Conservation (phyloP, 2,888 invertebrate genomes). For the Mimachlamys varia region DNA sequence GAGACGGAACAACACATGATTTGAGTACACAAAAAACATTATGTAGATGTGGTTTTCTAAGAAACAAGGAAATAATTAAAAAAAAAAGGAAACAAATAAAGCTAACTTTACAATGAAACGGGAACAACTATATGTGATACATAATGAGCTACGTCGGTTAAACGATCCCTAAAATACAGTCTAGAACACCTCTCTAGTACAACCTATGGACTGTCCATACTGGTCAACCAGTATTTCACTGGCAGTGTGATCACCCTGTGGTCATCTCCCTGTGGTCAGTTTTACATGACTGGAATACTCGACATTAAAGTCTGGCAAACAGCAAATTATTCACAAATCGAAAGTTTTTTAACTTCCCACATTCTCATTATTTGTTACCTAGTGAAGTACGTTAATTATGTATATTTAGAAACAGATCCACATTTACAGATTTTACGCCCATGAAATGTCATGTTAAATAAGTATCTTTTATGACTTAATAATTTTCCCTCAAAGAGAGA, state of each 20-base stretch:
- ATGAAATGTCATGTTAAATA: not conserved
- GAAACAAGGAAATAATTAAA: not conserved
- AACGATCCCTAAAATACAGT: not conserved
- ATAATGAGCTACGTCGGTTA: not conserved
- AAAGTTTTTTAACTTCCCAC: no score
- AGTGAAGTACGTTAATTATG: not conserved
- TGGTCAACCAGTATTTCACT: no score
- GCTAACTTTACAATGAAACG: not conserved
- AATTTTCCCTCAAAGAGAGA: not conserved
- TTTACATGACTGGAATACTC: no score
- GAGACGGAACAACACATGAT: no score
- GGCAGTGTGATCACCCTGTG: no score
- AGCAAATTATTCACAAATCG: no score
- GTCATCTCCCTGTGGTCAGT: no score
- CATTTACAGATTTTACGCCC: not conserved
- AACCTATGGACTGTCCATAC: no score
- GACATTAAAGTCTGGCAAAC: no score
- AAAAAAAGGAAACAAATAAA: not conserved
- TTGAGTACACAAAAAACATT: no score
- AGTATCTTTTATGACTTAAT: not conserved
- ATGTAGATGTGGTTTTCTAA: not conserved
- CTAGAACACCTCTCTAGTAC: not conserved
- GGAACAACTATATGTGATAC: not conserved
- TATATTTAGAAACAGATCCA: not conserved
- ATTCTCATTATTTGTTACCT: no score